Evolutionary conservation across 2,888 invertebrate genomes (phyloP).

Genomic region (Hirtodrosophila trivittata): DNA sequence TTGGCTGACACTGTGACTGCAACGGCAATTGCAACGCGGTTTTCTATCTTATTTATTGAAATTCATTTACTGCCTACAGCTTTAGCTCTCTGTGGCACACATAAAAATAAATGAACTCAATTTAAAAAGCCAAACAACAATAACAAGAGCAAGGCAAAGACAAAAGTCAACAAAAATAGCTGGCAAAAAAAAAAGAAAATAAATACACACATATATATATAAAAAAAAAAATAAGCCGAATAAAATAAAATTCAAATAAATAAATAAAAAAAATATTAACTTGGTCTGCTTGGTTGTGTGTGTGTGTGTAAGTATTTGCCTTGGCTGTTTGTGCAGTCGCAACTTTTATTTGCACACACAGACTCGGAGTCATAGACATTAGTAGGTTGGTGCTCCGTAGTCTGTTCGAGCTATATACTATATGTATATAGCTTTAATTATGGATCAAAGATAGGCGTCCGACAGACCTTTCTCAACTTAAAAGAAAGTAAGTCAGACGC

Average conservation of each 20-base stretch:
- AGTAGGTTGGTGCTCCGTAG: too few relatives aligned
- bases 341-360: slow-evolving; percentile 23
- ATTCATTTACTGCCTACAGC: slow-evolving; percentile 53
- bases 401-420: too few relatives aligned
- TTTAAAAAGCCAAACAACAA: slow-evolving; percentile 40
- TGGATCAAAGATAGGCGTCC: slow-evolving; percentile 12
- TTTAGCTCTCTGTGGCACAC: slow-evolving; percentile 35
- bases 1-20: slow-evolving; percentile 29
- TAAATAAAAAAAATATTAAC: slow-evolving; percentile 41
- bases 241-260: slow-evolving; percentile 7
- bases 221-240: slow-evolving; percentile 13
- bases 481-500: slow-evolving; percentile 65
- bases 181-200: slow-evolving; percentile 27
- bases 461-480: slow-evolving; percentile 69
- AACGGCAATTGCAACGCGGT: slow-evolving; percentile 4
- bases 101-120: slow-evolving; percentile 72
- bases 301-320: slow-evolving; percentile 5
- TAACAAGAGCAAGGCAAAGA: slow-evolving; percentile 45
- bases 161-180: slow-evolving; percentile 52
- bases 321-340: slow-evolving; percentile 16
- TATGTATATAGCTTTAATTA: slow-evolving; percentile 8
- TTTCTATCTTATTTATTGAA: slow-evolving; percentile 43
- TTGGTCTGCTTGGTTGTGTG: slow-evolving; percentile 3
- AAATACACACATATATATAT: slow-evolving; percentile 25
- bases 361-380: not conserved